phyloP scores from a whole-genome alignment of 2,113 vertebrate species.

The Perognathus longimembris region DNA sequence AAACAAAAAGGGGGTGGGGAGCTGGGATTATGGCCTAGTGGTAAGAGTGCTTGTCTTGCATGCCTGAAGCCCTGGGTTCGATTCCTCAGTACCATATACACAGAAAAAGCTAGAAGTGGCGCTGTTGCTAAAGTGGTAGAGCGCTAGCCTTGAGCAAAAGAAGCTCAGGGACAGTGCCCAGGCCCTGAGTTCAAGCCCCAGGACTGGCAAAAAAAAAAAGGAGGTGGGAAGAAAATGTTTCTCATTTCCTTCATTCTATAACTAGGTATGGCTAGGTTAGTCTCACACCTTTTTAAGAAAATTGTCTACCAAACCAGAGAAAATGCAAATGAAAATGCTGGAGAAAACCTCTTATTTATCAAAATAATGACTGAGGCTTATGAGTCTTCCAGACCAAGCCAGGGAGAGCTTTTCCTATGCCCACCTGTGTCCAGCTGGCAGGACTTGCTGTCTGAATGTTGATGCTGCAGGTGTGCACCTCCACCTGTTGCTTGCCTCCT shows the following conservation, averaged over 20 bases:
- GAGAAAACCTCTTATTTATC: neutral
- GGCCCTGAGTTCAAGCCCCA: no score
- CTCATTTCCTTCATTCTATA: neutral
- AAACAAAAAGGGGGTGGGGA: no score
- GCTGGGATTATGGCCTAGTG: no score
- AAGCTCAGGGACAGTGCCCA: no score
- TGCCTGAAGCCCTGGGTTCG: no score
- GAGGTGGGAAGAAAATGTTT: neutral
- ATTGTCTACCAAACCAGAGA: slow-evolving; percentile 2
- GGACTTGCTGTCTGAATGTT: neutral
- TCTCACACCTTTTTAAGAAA: slow-evolving; percentile 18
- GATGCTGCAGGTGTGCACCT: neutral
- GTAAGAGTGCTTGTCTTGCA: no score
- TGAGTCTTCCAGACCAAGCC: neutral
- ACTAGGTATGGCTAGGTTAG: neutral
- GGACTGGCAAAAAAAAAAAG: no score
- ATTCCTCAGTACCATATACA: no score
- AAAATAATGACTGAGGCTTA: neutral
- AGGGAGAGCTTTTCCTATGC: neutral
- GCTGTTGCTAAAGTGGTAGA: no score
- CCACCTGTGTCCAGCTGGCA: neutral
- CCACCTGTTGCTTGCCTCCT: slow-evolving; percentile 31
- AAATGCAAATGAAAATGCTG: neutral
- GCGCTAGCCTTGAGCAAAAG: no score
- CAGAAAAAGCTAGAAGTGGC: no score